These are phyloP conservation scores for Rhizoglyphus robini DNA, from an alignment of 1,140 invertebrate species.

Conservation along the genomic window DNA sequence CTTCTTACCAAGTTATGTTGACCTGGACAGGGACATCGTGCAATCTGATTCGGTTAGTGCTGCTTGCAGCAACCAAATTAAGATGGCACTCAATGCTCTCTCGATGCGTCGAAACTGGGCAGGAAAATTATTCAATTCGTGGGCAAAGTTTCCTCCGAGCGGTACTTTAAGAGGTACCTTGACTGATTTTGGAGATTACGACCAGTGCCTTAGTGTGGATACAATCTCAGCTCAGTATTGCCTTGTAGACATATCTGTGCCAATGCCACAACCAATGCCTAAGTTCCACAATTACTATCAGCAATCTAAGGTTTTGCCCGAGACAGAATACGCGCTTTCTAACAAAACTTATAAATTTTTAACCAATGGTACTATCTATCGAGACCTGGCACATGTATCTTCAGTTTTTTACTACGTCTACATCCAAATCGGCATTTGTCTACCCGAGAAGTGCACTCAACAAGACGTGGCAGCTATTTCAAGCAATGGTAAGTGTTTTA, in stretches of 20 bases:
- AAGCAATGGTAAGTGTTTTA: not conserved
- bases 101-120: not conserved
- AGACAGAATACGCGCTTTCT: too few relatives aligned
- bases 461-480: not conserved
- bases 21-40: not conserved
- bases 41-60: not conserved
- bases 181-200: slow-evolving; percentile 24
- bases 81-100: not conserved
- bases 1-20: not conserved
- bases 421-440: slow-evolving; percentile 5
- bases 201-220: slow-evolving; percentile 21
- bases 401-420: slow-evolving; percentile 9
- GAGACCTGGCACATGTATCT: not conserved
- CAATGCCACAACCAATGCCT: not conserved
- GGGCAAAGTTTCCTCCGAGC: slow-evolving; percentile 21
- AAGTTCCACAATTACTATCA: not conserved
- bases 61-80: not conserved
- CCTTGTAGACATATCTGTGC: not conserved
- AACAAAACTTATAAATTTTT: not conserved
- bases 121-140: slow-evolving; percentile 15
- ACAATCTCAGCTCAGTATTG: slow-evolving; percentile 1
- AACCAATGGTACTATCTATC: not conserved
- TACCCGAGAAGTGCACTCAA: not conserved
- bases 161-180: slow-evolving; percentile 22
- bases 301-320: not conserved